phyloP scores from a whole-genome alignment of 2,888 invertebrate species.

The Cyaniris semiargus region DNA sequence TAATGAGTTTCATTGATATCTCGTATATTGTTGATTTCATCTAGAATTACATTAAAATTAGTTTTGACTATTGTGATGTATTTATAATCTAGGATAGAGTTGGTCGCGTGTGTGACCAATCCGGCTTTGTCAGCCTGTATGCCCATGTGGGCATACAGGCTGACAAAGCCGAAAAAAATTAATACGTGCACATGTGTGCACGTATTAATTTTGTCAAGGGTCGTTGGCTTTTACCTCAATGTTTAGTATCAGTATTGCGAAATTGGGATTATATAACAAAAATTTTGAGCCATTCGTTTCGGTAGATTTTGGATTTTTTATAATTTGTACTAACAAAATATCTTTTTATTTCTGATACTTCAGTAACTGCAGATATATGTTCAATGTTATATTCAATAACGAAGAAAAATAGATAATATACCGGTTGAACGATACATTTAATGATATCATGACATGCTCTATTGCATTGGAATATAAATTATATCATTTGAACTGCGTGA shows the following conservation, averaged over 20 bases:
- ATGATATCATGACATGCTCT: background rate
- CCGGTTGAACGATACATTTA: background rate
- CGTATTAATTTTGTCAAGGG: conserved; percentile 24
- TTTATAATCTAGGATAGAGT: conserved; percentile 32
- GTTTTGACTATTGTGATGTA: background rate
- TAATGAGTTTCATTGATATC: background rate
- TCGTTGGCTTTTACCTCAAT: conserved; percentile 24
- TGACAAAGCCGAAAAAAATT: too few relatives aligned
- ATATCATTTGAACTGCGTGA: conserved; percentile 10
- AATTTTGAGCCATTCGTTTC: background rate
- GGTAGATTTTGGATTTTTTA: background rate
- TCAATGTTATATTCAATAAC: background rate
- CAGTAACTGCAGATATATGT: background rate
- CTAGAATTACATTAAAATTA: background rate
- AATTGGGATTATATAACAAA: background rate
- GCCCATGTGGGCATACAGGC: too few relatives aligned
- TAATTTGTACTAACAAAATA: background rate
- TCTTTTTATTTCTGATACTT: background rate
- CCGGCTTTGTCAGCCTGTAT: conserved; percentile 34
- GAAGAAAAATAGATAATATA: background rate
- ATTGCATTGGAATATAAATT: conserved; percentile 9
- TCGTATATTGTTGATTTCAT: background rate
- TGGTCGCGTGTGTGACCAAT: conserved; percentile 35
- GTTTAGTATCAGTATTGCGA: background rate
- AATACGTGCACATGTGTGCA: conserved; percentile 36